Conservation (phyloP, 2,888 invertebrate genomes). For the Anthrax anthrax region DNA sequence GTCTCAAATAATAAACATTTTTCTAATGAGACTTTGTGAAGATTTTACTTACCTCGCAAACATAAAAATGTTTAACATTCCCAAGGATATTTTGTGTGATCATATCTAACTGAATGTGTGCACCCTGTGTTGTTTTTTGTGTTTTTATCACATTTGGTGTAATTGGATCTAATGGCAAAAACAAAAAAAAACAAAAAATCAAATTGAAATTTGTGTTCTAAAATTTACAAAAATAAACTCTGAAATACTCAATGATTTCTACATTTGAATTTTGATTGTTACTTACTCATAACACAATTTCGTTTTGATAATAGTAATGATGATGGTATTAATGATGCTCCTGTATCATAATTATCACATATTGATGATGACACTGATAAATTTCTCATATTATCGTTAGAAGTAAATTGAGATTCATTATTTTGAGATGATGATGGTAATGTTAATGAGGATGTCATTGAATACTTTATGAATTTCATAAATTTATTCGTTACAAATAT, state of each 20-base stretch:
- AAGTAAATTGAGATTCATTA: not conserved
- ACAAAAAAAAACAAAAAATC: conserved; percentile 1
- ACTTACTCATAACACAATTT: conserved; percentile 5
- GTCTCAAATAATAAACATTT: too few relatives aligned
- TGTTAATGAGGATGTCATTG: too few relatives aligned
- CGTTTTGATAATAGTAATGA: conserved; percentile 4
- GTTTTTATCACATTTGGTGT: conserved; percentile 3
- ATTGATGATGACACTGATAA: too few relatives aligned
- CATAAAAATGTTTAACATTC: conserved; percentile 11
- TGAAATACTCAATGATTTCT: too few relatives aligned
- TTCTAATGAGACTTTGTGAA: too few relatives aligned
- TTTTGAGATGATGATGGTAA: too few relatives aligned
- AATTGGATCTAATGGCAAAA: conserved; percentile 4
- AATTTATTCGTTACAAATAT: conserved; percentile 8
- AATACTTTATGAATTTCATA: conserved; percentile 2
- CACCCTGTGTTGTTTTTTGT: conserved; percentile 7
- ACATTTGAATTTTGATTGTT: not conserved
- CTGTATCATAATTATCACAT: too few relatives aligned
- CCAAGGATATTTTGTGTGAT: conserved; percentile 29
- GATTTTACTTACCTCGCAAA: conserved; percentile 11
- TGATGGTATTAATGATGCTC: too few relatives aligned
- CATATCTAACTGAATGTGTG: conserved; percentile 17
- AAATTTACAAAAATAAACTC: not conserved
- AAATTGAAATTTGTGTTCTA: not conserved
- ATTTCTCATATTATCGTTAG: too few relatives aligned